Evolutionary conservation across 2,888 invertebrate genomes (phyloP).

Genomic region (Xanthorhoe spadicearia): DNA sequence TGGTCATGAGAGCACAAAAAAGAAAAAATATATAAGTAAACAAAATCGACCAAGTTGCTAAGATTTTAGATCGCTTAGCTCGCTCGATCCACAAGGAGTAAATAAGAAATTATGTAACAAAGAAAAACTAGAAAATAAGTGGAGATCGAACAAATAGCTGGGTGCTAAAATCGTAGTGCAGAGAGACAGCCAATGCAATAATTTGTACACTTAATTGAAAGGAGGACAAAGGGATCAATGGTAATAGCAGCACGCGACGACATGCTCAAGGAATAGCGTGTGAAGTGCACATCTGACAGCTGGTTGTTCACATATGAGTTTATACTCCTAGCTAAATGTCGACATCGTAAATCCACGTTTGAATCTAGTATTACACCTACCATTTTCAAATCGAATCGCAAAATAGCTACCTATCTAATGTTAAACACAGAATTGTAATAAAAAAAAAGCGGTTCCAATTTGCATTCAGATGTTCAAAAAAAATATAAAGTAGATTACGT

Average conservation of each 20-base stretch:
- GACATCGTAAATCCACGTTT: background rate
- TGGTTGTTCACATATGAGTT: constrained; percentile 14
- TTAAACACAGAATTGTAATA: background rate
- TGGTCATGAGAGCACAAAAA: too few relatives aligned
- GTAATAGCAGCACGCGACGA: background rate
- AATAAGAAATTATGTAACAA: background rate
- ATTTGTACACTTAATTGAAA: background rate
- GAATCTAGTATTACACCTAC: background rate
- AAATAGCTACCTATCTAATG: background rate
- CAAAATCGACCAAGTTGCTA: too few relatives aligned
- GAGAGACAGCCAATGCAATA: background rate
- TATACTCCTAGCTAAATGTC: background rate
- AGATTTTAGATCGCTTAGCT: too few relatives aligned
- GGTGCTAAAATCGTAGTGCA: background rate
- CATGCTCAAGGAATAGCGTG: constrained; percentile 6
- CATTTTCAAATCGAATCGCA: background rate
- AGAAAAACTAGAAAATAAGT: background rate
- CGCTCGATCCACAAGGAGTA: too few relatives aligned
- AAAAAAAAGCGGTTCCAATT: background rate
- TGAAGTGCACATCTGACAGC: constrained; percentile 10
- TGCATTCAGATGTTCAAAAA: background rate
- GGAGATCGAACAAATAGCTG: background rate
- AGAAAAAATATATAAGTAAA: too few relatives aligned
- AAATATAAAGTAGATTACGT: too few relatives aligned
- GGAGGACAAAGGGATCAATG: constrained; percentile 1